Conservation (phyloP, 2,113 vertebrate genomes). For the Syrmaticus mikado region DNA sequence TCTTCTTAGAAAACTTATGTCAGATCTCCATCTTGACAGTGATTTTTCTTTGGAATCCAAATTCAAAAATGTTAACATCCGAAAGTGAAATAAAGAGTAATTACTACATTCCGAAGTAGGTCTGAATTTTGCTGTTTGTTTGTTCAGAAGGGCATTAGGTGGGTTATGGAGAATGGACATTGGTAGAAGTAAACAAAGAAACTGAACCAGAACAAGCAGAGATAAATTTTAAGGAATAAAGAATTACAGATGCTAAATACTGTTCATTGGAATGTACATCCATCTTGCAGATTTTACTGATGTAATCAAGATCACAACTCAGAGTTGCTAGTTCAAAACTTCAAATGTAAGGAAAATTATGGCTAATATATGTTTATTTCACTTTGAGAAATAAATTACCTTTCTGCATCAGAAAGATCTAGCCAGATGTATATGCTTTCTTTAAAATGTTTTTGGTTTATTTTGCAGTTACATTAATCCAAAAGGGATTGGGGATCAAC, state of each 20-base stretch:
- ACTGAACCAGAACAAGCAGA: neutral
- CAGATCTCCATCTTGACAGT: neutral
- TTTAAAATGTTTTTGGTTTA: no score
- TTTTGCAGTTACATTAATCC: no score
- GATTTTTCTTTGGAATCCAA: neutral
- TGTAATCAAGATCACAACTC: neutral
- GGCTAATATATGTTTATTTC: neutral
- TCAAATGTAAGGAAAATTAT: neutral
- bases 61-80: neutral
- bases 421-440: no score
- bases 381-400: no score
- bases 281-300: neutral
- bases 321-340: neutral
- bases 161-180: fast-evolving
- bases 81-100: neutral
- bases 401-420: no score
- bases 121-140: no score
- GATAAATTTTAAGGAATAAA: neutral
- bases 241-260: neutral
- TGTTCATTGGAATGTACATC: neutral
- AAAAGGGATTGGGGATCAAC: no score
- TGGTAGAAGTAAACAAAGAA: neutral
- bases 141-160: neutral
- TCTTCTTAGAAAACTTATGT: neutral
- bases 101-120: neutral